phyloP scores from a whole-genome alignment of 2,797 vertebrate species.

The Petrocephalus sullivani region DNA sequence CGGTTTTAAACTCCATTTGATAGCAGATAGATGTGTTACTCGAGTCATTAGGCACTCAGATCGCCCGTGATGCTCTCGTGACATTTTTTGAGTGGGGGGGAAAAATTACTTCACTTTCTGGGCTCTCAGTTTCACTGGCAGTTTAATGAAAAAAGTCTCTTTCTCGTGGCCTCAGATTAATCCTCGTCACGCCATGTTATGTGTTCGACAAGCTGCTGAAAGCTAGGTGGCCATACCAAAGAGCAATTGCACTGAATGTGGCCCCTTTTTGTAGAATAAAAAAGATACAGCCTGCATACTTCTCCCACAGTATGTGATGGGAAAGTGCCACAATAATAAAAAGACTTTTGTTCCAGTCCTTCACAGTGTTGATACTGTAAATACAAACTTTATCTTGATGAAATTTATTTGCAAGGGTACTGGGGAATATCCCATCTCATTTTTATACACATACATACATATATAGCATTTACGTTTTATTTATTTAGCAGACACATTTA shows the following conservation, averaged over 20 bases:
- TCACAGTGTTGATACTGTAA: neutral
- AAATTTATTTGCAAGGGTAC: neutral
- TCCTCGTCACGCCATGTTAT: neutral
- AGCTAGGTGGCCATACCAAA: neutral
- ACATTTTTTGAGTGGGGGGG: slow-evolving; percentile 8
- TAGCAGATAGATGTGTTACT: neutral
- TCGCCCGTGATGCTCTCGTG: neutral
- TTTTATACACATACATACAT: neutral
- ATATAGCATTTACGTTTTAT: neutral
- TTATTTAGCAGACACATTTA: neutral
- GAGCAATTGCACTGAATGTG: neutral
- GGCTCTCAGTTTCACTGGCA: neutral
- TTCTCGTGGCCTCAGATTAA: neutral
- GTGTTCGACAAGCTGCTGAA: neutral
- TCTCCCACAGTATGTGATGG: neutral
- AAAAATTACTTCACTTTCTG: neutral
- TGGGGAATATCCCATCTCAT: neutral
- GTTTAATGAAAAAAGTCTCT: neutral
- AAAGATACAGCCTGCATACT: neutral
- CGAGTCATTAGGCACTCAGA: neutral
- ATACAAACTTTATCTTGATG: neutral
- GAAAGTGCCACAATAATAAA: neutral
- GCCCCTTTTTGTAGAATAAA: neutral
- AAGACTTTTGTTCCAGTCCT: neutral
- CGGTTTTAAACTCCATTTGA: neutral